A percentile compares a stretch with the other conserved stretches of the same genome.
Conservation (phyloP, 2,888 invertebrate species). For the Oscheius sp. region DNA sequence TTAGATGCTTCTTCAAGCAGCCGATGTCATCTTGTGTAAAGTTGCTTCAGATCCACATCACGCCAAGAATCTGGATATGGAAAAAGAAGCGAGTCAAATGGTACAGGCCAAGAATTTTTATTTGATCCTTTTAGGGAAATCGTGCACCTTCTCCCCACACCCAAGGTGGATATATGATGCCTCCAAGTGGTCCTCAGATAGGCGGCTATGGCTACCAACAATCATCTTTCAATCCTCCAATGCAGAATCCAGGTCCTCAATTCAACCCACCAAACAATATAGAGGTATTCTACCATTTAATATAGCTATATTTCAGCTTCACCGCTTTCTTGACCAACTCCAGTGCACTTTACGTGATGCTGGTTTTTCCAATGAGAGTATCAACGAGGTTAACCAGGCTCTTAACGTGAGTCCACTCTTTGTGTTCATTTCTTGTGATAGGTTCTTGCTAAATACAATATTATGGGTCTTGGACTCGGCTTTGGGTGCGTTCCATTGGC, state of each 20-base stretch:
- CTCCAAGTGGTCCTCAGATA: background rate
- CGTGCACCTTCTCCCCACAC: background rate
- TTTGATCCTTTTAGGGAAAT: no score
- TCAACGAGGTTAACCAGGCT: conserved; percentile 87
- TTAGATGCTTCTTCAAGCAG: conserved; percentile 75
- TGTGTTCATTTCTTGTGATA: conserved; percentile 21
- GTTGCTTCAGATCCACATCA: conserved; percentile 93
- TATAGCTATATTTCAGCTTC: conserved; percentile 45
- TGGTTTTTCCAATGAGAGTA: conserved; percentile 88
- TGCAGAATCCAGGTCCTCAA: no score
- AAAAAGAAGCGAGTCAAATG: background rate
- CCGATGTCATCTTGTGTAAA: conserved; percentile 92
- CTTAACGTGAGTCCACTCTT: conserved; percentile 75
- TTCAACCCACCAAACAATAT: background rate
- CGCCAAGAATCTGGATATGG: conserved; percentile 48
- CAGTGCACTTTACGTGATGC: conserved; percentile 85
- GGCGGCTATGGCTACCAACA: background rate
- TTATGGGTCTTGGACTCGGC: conserved; percentile 81
- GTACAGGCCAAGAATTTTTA: no score
- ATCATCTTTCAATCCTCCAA: background rate
- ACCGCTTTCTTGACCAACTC: conserved; percentile 86
- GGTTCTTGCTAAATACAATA: conserved; percentile 88
- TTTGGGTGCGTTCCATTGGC: conserved; percentile 70
- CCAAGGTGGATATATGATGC: background rate
- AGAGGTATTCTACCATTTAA: background rate